phyloP scores from a whole-genome alignment of 2,888 invertebrate species.

The Corythucha ciliata region DNA sequence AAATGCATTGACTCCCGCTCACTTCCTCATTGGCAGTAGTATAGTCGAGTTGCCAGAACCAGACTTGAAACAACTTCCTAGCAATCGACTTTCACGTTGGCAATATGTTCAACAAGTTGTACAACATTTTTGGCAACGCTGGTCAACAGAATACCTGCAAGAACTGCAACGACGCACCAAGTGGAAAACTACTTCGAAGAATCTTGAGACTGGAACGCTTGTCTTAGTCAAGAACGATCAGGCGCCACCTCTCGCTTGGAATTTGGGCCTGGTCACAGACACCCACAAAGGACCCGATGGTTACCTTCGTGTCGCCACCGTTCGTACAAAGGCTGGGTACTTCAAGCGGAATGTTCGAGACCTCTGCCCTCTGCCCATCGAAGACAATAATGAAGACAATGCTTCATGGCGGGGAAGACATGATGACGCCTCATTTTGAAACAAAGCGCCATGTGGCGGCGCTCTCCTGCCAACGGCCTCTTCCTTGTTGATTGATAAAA shows the following conservation, averaged over 20 bases:
- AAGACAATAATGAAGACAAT: too few species aligned
- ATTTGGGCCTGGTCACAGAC: too few species aligned
- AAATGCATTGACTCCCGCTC: slow-evolving; percentile 4
- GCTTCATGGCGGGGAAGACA: too few species aligned
- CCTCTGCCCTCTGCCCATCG: too few species aligned
- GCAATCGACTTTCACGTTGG: slow-evolving; percentile 17
- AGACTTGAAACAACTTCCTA: not conserved
- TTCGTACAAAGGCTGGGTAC: too few species aligned
- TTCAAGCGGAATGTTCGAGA: too few species aligned
- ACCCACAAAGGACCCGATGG: too few species aligned
- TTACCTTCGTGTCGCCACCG: too few species aligned
- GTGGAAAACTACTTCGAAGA: not conserved
- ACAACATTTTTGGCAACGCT: slow-evolving; percentile 14
- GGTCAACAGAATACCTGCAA: slow-evolving; percentile 14
- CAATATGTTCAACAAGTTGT: not conserved
- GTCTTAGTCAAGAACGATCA: slow-evolving; percentile 1
- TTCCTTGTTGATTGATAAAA: too few species aligned
- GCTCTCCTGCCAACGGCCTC: too few species aligned
- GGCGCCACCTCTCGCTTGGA: slow-evolving; percentile 1
- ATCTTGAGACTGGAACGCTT: not conserved
- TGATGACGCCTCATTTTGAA: too few species aligned
- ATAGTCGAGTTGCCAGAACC: slow-evolving; percentile 9
- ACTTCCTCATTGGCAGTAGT: slow-evolving; percentile 6
- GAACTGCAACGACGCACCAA: not conserved
- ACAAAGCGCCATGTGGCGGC: too few species aligned